phyloP scores from a whole-genome alignment of 2,888 invertebrate species.

The Ennomos erosarius region DNA sequence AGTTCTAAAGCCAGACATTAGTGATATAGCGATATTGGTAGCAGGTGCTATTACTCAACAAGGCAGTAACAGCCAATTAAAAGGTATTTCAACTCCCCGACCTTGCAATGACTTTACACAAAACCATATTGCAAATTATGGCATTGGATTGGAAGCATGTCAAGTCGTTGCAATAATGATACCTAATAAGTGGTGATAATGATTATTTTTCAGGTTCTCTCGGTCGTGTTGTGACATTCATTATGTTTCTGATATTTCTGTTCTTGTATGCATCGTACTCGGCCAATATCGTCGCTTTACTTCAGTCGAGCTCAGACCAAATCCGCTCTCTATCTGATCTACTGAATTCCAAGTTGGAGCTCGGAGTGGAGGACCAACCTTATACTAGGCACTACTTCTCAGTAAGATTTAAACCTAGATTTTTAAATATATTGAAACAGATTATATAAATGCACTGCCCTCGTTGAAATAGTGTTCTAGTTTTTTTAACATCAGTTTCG shows the following conservation, averaged over 20 bases:
- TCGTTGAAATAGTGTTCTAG: too few relatives aligned
- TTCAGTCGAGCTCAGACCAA: constrained; percentile 88
- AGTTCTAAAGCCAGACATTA: constrained; percentile 59
- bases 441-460: too few relatives aligned
- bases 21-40: constrained; percentile 82
- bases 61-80: constrained; percentile 71
- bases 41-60: constrained; percentile 86
- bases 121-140: too few relatives aligned
- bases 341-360: constrained; percentile 86
- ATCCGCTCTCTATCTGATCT: constrained; percentile 87
- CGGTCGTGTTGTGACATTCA: constrained; percentile 86
- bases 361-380: constrained; percentile 88
- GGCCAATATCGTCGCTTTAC: constrained; percentile 89
- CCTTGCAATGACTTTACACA: too few relatives aligned
- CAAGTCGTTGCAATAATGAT: too few relatives aligned
- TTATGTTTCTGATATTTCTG: constrained; percentile 86
- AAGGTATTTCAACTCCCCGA: constrained; percentile 45
- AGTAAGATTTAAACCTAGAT: constrained; percentile 63
- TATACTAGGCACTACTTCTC: constrained; percentile 87
- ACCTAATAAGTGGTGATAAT: too few relatives aligned
- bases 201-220: constrained; percentile 67
- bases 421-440: too few relatives aligned
- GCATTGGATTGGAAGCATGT: too few relatives aligned
- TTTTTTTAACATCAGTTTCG: too few relatives aligned
- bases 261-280: constrained; percentile 90